phyloP scores from a whole-genome alignment of 2,888 invertebrate species.

The Hipparchia semele region DNA sequence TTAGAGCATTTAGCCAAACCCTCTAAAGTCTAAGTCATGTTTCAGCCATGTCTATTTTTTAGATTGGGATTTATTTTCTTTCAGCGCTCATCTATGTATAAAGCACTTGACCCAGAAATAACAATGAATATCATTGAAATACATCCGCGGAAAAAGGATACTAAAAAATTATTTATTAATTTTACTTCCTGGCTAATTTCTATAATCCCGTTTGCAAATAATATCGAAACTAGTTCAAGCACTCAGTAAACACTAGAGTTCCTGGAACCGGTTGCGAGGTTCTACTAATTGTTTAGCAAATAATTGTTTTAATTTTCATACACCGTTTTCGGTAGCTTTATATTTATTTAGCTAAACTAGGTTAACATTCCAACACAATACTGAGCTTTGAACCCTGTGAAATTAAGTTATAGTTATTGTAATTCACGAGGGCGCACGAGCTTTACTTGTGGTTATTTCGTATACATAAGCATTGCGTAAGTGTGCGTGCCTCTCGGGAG shows the following conservation, averaged over 20 bases:
- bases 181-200: conserved; percentile 21
- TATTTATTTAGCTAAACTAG: conserved; percentile 23
- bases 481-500: no score
- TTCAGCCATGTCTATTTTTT: no score
- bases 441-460: no score
- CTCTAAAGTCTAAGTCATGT: no score
- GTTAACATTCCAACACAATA: neutral
- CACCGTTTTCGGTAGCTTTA: conserved; percentile 22
- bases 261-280: conserved; percentile 24
- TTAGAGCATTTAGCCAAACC: no score
- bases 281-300: conserved; percentile 38
- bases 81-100: no score
- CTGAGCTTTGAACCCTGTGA: neutral
- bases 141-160: neutral
- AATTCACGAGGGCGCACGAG: no score
- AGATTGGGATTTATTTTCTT: no score
- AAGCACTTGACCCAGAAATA: neutral
- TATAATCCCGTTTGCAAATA: conserved; percentile 28
- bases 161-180: neutral
- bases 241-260: conserved; percentile 32
- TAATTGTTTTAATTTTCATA: conserved; percentile 34
- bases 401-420: neutral
- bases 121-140: conserved; percentile 1
- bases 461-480: no score
- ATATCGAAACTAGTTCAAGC: conserved; percentile 38